Conservation (phyloP, 2,113 vertebrate genomes). For the Azemiops feae region DNA sequence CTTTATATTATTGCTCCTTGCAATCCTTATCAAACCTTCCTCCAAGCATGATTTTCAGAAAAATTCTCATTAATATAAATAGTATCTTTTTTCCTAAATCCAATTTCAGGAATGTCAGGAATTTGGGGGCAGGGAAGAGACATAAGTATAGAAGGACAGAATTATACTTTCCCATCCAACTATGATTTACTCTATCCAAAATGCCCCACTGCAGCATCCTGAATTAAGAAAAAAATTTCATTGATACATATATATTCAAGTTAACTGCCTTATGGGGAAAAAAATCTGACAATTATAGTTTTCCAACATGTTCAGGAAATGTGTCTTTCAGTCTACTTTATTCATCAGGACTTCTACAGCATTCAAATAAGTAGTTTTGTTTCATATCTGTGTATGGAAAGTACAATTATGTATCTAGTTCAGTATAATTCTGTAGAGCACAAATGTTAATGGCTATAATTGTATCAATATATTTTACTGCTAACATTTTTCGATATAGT, state of each 20-base stretch:
- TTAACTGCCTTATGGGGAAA: not conserved
- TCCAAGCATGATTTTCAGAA: not conserved
- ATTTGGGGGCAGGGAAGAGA: not conserved
- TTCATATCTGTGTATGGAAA: not conserved
- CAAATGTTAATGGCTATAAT: not conserved
- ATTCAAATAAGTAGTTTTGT: not conserved
- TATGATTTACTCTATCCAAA: too few relatives aligned
- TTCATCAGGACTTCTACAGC: not conserved
- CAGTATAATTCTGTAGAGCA: not conserved
- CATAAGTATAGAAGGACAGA: not conserved
- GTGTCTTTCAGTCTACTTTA: not conserved
- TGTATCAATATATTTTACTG: not conserved
- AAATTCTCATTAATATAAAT: not conserved
- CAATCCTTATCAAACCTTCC: not conserved
- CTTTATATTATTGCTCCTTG: not conserved
- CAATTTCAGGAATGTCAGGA: not conserved
- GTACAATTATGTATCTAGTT: not conserved
- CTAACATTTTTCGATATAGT: not conserved
- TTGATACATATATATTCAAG: not conserved
- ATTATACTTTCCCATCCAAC: not conserved
- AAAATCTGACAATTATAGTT: not conserved
- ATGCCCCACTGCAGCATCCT: not conserved
- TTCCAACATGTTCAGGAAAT: not conserved
- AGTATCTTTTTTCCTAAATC: not conserved
- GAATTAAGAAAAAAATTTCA: not conserved